phyloP scores from a whole-genome alignment of 2,888 invertebrate species.

The Apotomis capreana region DNA sequence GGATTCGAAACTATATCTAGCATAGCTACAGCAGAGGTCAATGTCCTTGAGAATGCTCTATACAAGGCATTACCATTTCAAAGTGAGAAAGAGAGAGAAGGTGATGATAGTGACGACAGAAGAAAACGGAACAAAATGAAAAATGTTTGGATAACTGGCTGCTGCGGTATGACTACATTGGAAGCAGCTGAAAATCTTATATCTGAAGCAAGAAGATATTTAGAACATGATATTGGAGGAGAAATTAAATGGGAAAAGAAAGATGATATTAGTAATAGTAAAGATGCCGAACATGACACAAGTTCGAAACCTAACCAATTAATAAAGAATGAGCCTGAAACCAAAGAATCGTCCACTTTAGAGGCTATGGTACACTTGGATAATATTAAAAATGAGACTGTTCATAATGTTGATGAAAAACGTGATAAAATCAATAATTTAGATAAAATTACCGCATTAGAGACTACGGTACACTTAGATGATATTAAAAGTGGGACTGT shows the following conservation, averaged over 20 bases:
- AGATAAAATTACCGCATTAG: not conserved
- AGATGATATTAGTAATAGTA: constrained; percentile 28
- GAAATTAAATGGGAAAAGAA: constrained; percentile 86
- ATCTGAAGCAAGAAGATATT: constrained; percentile 88
- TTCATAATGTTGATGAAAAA: not conserved
- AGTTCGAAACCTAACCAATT: not conserved
- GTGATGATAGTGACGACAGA: constrained; percentile 86
- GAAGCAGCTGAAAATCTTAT: constrained; percentile 92
- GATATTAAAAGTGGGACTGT: too few relatives aligned
- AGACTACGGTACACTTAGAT: not conserved
- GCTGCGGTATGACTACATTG: constrained; percentile 89
- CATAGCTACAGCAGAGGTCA: constrained; percentile 88
- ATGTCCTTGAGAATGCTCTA: constrained; percentile 89
- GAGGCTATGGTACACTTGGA: not conserved
- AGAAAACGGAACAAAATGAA: constrained; percentile 87
- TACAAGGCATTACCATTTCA: constrained; percentile 92
- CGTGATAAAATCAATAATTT: constrained; percentile 9
- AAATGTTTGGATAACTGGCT: constrained; percentile 91
- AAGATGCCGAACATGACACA: constrained; percentile 31
- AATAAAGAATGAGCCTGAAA: not conserved
- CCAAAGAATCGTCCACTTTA: not conserved
- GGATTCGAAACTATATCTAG: constrained; percentile 91
- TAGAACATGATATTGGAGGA: constrained; percentile 88
- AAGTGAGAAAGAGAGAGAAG: constrained; percentile 89
- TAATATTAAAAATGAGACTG: constrained; percentile 6